phyloP scores from a whole-genome alignment of 2,113 vertebrate genomes.

The Pelecanus crispus region DNA sequence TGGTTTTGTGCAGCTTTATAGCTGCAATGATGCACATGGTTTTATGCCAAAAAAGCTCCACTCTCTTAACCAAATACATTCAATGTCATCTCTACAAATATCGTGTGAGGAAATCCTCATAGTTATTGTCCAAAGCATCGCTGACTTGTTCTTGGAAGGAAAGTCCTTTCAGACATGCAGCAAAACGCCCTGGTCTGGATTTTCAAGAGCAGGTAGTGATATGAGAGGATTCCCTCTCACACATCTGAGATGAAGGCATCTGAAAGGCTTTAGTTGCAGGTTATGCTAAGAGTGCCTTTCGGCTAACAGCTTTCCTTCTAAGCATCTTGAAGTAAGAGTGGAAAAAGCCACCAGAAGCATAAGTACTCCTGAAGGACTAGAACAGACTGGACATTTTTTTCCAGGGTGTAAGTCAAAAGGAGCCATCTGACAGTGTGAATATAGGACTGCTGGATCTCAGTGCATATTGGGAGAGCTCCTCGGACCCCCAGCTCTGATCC shows the following conservation, averaged over 20 bases:
- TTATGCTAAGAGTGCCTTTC: neutral
- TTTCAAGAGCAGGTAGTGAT: neutral
- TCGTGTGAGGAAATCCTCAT: neutral
- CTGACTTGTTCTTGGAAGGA: neutral
- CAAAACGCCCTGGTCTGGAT: neutral
- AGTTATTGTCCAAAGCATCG: neutral
- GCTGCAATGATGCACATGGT: neutral
- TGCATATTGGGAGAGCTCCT: neutral
- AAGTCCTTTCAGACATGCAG: neutral
- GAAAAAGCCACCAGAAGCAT: neutral
- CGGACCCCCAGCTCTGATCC: fast-evolving
- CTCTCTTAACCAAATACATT: neutral
- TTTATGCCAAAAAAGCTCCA: neutral
- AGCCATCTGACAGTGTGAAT: neutral
- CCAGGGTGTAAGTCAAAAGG: neutral
- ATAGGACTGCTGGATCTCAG: fast-evolving
- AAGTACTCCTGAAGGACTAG: neutral
- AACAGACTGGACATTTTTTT: neutral
- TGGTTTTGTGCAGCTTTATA: neutral
- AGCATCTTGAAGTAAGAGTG: neutral
- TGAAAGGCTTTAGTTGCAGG: neutral
- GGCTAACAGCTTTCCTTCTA: neutral
- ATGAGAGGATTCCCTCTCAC: neutral
- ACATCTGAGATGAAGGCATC: neutral
- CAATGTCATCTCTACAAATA: neutral